A percentile compares a stretch with the other conserved stretches of the same genome.
Evolutionary conservation across 2,113 vertebrate species (phyloP).

Genomic region (Dunckerocampus dactyliophorus): DNA sequence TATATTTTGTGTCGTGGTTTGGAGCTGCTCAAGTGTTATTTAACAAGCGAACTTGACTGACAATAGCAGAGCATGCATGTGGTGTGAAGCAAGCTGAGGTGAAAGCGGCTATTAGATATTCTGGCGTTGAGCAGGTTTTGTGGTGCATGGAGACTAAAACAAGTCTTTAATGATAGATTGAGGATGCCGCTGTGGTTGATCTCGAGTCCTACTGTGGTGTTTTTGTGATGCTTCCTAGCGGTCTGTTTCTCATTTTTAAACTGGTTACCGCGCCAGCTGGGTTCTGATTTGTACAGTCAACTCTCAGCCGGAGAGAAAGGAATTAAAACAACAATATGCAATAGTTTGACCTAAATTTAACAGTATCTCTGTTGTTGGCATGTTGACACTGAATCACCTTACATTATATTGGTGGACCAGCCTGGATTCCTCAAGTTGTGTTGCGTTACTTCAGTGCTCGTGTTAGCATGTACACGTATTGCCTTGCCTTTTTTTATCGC

Average conservation of each 20-base stretch:
- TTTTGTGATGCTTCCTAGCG: not conserved
- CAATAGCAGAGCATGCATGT: not conserved
- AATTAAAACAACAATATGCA: not conserved
- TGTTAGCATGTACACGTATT: too few relatives aligned
- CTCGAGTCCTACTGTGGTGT: not conserved
- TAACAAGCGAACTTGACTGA: not conserved
- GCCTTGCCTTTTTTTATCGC: too few relatives aligned
- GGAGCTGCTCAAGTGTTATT: not conserved
- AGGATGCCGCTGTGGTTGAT: constrained; percentile 3
- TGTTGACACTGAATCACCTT: too few relatives aligned
- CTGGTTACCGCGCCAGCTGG: constrained; percentile 13
- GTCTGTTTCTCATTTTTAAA: constrained; percentile 13
- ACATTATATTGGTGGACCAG: too few relatives aligned
- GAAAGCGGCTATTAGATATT: not conserved
- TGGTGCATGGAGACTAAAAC: constrained; percentile 5
- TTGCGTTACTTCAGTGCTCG: too few relatives aligned
- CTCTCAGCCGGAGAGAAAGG: not conserved
- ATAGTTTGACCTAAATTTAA: too few relatives aligned
- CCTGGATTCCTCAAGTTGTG: too few relatives aligned
- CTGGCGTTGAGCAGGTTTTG: not conserved
- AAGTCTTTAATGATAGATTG: constrained; percentile 1
- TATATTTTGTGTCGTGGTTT: constrained; percentile 6
- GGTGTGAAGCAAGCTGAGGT: not conserved
- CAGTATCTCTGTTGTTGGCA: too few relatives aligned
- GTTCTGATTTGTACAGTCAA: not conserved